Conservation (phyloP, 2,888 invertebrate genomes). For the Antitype chi region DNA sequence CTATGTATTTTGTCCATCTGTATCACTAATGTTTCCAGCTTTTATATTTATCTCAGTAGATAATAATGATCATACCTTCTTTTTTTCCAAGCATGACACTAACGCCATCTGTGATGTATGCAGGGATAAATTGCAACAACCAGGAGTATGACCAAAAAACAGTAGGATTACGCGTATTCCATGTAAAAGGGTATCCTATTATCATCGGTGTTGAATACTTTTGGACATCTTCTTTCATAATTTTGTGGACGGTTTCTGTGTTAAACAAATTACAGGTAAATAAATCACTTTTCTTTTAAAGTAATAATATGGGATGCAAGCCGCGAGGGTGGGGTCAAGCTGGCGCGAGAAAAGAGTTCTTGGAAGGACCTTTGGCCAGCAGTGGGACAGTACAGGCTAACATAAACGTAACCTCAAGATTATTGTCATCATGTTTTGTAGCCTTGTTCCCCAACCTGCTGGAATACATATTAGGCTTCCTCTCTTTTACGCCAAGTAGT, state of each 20-base stretch:
- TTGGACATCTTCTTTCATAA: background rate
- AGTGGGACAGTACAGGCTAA: no score
- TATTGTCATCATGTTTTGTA: background rate
- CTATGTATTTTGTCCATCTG: background rate
- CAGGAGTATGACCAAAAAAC: conserved; percentile 34
- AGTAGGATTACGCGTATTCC: background rate
- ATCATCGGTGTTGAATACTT: conserved; percentile 13
- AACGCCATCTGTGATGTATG: conserved; percentile 13
- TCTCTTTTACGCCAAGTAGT: no score
- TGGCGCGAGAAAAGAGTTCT: no score
- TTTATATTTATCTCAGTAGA: background rate
- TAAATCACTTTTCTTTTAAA: background rate
- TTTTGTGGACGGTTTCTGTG: background rate
- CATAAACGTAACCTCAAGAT: background rate
- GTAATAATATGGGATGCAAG: no score
- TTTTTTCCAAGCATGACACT: conserved; percentile 8
- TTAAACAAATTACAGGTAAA: background rate
- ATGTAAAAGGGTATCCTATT: background rate
- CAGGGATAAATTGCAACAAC: conserved; percentile 35
- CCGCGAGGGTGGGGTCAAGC: no score
- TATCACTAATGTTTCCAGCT: background rate
- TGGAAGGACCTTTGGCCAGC: no score
- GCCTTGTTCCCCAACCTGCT: background rate
- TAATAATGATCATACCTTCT: conserved; percentile 18
- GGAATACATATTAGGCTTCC: no score